Evolutionary conservation across 2,797 vertebrate genomes (phyloP).

Genomic region (Manis pentadactyla): DNA sequence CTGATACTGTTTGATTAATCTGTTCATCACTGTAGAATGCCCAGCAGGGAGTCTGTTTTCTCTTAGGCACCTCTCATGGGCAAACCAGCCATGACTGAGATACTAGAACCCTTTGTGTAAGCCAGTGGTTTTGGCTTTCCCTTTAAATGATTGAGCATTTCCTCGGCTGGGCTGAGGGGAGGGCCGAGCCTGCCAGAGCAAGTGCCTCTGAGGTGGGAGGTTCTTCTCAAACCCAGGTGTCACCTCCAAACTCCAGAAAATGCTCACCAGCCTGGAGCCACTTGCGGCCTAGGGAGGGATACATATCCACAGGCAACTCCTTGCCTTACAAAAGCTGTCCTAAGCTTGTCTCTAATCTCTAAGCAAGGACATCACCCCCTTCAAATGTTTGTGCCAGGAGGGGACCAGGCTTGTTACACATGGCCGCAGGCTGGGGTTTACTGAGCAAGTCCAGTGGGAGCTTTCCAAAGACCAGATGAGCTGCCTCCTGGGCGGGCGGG

Average conservation of each 20-base stretch:
- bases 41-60: constrained; percentile 69
- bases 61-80: constrained; percentile 80
- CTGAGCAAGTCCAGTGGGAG: background rate
- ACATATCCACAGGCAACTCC: background rate
- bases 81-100: constrained; percentile 66
- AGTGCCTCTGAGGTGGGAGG: background rate
- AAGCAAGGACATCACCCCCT: background rate
- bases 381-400: background rate
- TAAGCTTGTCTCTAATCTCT: background rate
- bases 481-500: background rate
- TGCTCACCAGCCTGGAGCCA: background rate
- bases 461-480: background rate
- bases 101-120: background rate
- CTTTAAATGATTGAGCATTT: background rate
- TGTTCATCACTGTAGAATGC: constrained; percentile 67
- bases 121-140: background rate
- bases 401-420: background rate
- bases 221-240: background rate
- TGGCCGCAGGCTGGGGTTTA: background rate
- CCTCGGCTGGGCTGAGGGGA: background rate
- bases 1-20: constrained; percentile 49
- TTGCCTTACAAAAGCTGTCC: background rate
- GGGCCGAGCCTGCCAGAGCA: background rate
- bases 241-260: background rate
- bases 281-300: background rate